A percentile compares a stretch with the other conserved stretches of the same genome.
Conservation (phyloP, 2,797 vertebrate species). For the Helicolenus hilgendorfi region DNA sequence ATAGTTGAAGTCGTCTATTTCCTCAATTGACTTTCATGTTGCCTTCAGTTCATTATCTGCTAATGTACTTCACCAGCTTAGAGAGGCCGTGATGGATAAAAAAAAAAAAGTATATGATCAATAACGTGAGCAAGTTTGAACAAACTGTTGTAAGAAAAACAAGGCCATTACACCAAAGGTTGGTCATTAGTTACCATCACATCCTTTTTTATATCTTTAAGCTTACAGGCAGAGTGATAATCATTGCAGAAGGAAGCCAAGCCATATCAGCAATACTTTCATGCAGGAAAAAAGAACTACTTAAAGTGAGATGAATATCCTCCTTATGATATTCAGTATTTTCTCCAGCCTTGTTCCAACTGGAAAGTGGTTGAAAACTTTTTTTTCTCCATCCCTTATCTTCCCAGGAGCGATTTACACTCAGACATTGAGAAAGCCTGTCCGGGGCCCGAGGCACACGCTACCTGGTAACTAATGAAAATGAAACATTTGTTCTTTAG, state of each 20-base stretch:
- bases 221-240: background rate
- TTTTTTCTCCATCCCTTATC: constrained; percentile 55
- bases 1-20: background rate
- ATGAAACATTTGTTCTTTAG: constrained; percentile 90
- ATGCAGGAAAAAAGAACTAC: background rate
- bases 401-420: constrained; percentile 68
- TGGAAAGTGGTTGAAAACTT: constrained; percentile 76
- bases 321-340: constrained; percentile 37
- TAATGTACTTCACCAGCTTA: background rate
- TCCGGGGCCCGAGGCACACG: constrained; percentile 54
- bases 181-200: constrained; percentile 10
- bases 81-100: background rate
- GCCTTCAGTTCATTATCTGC: background rate
- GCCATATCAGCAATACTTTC: background rate
- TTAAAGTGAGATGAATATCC: constrained; percentile 65
- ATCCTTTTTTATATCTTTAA: background rate
- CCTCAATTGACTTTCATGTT: background rate
- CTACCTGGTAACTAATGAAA: constrained; percentile 87
- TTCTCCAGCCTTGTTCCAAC: constrained; percentile 50
- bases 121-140: background rate
- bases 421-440: constrained; percentile 53
- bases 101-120: background rate
- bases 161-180: background rate
- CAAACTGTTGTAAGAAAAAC: constrained; percentile 4
- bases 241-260: background rate